Evolutionary conservation across 1,140 invertebrate species (phyloP).

Genomic region (Nephila pilipes): DNA sequence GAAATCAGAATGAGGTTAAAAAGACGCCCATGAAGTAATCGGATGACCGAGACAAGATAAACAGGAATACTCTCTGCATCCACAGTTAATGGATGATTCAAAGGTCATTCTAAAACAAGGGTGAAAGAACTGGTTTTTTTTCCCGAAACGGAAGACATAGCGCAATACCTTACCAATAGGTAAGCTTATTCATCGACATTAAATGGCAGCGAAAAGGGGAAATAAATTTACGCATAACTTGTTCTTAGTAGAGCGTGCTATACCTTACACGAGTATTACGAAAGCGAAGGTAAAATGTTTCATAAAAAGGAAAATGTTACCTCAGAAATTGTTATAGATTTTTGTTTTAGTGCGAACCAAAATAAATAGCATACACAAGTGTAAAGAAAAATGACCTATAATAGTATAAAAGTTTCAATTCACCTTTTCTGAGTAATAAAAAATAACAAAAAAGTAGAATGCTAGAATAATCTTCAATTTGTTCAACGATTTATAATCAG

Average conservation of each 20-base stretch:
- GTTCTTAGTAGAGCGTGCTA: not conserved
- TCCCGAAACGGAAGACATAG: not conserved
- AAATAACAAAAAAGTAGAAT: too few species aligned
- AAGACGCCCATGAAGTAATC: constrained; percentile 10
- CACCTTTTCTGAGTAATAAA: too few species aligned
- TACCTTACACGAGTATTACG: not conserved
- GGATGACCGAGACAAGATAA: constrained; percentile 14
- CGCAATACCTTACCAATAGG: constrained; percentile 20
- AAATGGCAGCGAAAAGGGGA: not conserved
- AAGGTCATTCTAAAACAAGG: constrained; percentile 2
- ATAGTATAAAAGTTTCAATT: too few species aligned
- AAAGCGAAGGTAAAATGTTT: not conserved
- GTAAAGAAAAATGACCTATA: too few species aligned
- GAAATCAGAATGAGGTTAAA: constrained; percentile 5
- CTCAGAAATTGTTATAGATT: too few species aligned
- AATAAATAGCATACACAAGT: too few species aligned
- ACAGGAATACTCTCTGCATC: not conserved
- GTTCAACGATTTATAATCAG: too few species aligned
- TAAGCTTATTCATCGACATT: not conserved
- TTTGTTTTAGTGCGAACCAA: too few species aligned
- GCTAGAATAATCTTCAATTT: too few species aligned
- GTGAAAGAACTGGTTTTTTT: constrained; percentile 9
- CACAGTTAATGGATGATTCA: not conserved
- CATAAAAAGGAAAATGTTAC: not conserved
- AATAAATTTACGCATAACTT: constrained; percentile 15